Conservation (phyloP, 37 sponge, comb jelly and placozoan genomes). For the Cladorhizidae sp. region DNA sequence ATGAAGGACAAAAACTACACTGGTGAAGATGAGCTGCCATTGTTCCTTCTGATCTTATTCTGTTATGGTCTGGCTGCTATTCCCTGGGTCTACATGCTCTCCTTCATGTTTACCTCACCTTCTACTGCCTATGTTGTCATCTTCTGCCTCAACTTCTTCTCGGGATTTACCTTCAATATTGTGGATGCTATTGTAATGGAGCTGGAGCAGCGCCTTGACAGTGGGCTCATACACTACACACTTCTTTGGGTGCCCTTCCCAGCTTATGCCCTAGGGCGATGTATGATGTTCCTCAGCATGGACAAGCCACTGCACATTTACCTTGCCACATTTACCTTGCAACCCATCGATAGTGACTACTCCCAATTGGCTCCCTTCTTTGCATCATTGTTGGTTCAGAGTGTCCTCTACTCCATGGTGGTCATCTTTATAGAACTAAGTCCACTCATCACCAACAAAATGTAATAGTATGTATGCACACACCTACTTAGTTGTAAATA, state of each 20-base stretch:
- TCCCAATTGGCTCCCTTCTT: slow-evolving; percentile 32
- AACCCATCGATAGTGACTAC: neutral
- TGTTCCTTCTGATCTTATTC: slow-evolving; percentile 64
- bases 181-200: slow-evolving; percentile 56
- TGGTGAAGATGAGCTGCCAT: slow-evolving; percentile 33
- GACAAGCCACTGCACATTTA: slow-evolving; percentile 22
- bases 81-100: slow-evolving; percentile 88
- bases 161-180: slow-evolving; percentile 71
- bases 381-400: slow-evolving; percentile 40
- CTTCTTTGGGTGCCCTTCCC: slow-evolving; percentile 58
- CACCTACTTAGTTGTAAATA: neutral
- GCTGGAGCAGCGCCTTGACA: neutral
- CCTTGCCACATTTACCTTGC: neutral
- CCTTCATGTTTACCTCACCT: slow-evolving; percentile 83
- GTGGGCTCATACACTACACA: slow-evolving; percentile 21
- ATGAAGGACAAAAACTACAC: slow-evolving; percentile 54
- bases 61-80: slow-evolving; percentile 81
- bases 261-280: slow-evolving; percentile 45
- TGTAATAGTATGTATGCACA: neutral
- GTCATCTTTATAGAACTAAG: slow-evolving; percentile 18
- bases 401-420: slow-evolving; percentile 17
- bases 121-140: slow-evolving; percentile 80
- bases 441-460: neutral
- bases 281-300: slow-evolving; percentile 60
- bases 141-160: slow-evolving; percentile 83